A percentile compares a stretch with the other conserved stretches of the same genome.
Evolutionary conservation across 2,113 vertebrate genomes (phyloP).

Genomic region (Procavia capensis): DNA sequence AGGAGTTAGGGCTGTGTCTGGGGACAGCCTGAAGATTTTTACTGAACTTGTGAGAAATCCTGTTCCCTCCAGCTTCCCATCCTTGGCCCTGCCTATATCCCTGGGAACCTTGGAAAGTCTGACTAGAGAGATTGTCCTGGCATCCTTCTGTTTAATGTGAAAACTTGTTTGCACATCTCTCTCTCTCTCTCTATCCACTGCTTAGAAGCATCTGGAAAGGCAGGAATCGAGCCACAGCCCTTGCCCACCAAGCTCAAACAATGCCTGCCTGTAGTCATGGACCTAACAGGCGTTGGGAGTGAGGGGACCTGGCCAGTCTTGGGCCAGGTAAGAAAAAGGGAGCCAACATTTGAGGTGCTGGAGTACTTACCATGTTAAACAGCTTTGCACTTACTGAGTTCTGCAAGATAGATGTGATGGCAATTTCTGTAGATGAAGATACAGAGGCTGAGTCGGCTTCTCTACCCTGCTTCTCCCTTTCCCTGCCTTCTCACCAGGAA

Average conservation of each 20-base stretch:
- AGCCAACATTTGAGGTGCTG: fast-evolving
- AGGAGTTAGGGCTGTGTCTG: not conserved
- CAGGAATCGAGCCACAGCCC: not conserved
- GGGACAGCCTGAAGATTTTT: not conserved
- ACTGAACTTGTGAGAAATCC: fast-evolving
- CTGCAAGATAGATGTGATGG: not conserved
- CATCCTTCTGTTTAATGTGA: not conserved
- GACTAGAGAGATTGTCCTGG: not conserved
- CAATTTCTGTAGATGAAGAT: not conserved
- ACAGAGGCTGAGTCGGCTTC: too few relatives aligned
- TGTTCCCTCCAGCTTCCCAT: not conserved
- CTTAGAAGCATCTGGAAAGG: not conserved
- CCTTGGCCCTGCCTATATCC: not conserved
- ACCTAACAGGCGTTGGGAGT: not conserved
- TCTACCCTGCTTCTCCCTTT: not conserved
- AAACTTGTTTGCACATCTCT: not conserved
- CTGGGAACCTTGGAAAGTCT: not conserved
- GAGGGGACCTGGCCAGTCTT: not conserved
- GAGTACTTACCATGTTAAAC: not conserved
- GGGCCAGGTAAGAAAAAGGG: not conserved
- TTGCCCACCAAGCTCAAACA: not conserved
- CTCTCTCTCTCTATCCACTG: not conserved
- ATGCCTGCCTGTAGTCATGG: not conserved
- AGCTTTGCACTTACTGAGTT: not conserved
- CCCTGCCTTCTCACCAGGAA: not conserved